Conservation (phyloP, 2,888 invertebrate genomes). For the Abscondita cerata region DNA sequence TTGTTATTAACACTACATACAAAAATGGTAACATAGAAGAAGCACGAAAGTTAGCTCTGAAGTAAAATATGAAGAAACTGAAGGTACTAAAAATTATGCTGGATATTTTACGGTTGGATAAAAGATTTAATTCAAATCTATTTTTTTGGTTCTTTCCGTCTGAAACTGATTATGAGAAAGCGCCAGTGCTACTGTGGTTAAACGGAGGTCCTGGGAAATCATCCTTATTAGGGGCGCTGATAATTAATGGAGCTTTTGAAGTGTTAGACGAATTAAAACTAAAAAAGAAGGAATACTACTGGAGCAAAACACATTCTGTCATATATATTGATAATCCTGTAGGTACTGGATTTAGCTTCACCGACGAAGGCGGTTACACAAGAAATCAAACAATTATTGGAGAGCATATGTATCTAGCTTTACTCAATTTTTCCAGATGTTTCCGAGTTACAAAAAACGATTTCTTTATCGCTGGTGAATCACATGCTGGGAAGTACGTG, state of each 20-base stretch:
- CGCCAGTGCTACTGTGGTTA: constrained; percentile 65
- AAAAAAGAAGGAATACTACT: constrained; percentile 64
- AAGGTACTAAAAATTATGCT: constrained; percentile 72
- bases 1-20: no score
- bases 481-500: neutral
- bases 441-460: neutral
- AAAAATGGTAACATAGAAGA: no score
- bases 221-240: constrained; percentile 64
- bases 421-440: constrained; percentile 70
- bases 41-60: constrained; percentile 59
- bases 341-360: constrained; percentile 88
- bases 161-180: constrained; percentile 54
- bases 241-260: constrained; percentile 68
- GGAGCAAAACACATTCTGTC: constrained; percentile 77
- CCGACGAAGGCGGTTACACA: constrained; percentile 77
- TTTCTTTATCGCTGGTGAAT: neutral
- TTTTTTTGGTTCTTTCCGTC: constrained; percentile 74
- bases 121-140: constrained; percentile 50
- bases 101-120: constrained; percentile 78
- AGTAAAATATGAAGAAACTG: constrained; percentile 67
- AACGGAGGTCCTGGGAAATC: constrained; percentile 67
- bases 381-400: constrained; percentile 77
- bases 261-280: neutral
- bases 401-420: constrained; percentile 72
- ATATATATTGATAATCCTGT: constrained; percentile 90